Base-by-base conservation (phyloP, 2,797 vertebrate genomes). In the Neosilurus mollespiculum region DNA sequence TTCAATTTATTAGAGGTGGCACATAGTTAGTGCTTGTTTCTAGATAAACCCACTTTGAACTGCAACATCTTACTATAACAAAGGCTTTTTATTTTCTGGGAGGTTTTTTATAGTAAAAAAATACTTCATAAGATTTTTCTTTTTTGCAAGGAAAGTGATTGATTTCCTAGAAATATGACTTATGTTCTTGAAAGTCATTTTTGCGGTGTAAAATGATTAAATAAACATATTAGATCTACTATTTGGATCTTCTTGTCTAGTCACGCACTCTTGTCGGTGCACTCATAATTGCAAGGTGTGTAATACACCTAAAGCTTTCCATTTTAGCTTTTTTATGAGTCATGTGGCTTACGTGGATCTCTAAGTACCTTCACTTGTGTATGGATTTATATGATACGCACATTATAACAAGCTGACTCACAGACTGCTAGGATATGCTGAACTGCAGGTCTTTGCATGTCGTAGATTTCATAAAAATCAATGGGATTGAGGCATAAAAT, bases 371-470 rank as follows among this genome's bases (percentile, higher is more conserved):
- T 66, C 79, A 66, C 75, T 56, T 65, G 71, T 64, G 51, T 82
- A 30, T 82, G 71, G 59, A 75, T 82, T 75, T 82, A 59, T 67
- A 54, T 83, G 81, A 67, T 83, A n/a, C 51, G 67, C 61, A 61
- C 62, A 67, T 85, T 82, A 59, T 15, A 69, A 83, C 69, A 66
- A 66, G 84, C 84, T 86, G 84, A 87, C 58, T 87, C 78, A 80
- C 43, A 77, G 49, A 65, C 67, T 83, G 83, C 83, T 71, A 75
- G 64, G 81, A 54, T 80, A 78, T 84, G 69, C 75, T 53, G 49
- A 20, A 56, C 78, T 86, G 83, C 88, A 87, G 79, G 88, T 86
- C 84, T 77, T 87, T 80, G 85, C 86, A 80, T 82, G 88, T 85
- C 80, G 16, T 22, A 65, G 81, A 26, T 49, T 54, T 79, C 66